Evolutionary conservation across 2,797 vertebrate species (phyloP), one percentile per base, ranked within the genome.

Genomic region (Botia kubotai): DNA sequence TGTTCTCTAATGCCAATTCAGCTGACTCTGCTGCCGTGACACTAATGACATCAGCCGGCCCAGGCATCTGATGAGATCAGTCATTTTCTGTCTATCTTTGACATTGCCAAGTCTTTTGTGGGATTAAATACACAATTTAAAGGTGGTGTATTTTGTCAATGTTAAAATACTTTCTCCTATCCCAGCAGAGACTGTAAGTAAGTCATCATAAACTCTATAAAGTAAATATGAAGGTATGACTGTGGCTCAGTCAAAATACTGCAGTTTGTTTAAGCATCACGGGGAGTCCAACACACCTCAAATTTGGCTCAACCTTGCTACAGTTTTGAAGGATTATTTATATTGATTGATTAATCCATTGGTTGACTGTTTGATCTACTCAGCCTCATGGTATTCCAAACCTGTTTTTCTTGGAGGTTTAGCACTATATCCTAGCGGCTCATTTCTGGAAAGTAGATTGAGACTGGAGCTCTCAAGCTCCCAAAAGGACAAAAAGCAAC

Each of bases 1-100:
- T 39, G 62, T 57, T 36, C 60, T 55, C 48, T 80, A 74, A 80
- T 74, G 71, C 70, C 73, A 82, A 68, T 74, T 70, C 80, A 53
- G 58, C 73, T 75, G 80, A 52, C 73, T 65, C 73, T 71, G 80
- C 58, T 65, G n/a, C 58, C 53, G 76, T 78, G 76, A 43, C 8
- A 26, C 57, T 79, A 80, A 80, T 80, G 70, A 80, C 78, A 80
- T 72, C 60, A 46, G 58, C 29, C 17, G 62, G 26, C 57, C 58
- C 13, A 33, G 48, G 69, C 69, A 80, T 65, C 58, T 48, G 48
- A 72, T 72, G 46, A 46, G 48, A 33, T 72, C 50, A 57, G 70
- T 7, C 33, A 21, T 79, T 71, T 66, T 58, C 16, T 39, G 17
- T 16, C 50, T 57, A 29, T 66, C 2, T 66, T 66, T 39, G 63